Evolutionary conservation across 2,797 vertebrate genomes (phyloP).

Genomic region (Poecilia picta): DNA sequence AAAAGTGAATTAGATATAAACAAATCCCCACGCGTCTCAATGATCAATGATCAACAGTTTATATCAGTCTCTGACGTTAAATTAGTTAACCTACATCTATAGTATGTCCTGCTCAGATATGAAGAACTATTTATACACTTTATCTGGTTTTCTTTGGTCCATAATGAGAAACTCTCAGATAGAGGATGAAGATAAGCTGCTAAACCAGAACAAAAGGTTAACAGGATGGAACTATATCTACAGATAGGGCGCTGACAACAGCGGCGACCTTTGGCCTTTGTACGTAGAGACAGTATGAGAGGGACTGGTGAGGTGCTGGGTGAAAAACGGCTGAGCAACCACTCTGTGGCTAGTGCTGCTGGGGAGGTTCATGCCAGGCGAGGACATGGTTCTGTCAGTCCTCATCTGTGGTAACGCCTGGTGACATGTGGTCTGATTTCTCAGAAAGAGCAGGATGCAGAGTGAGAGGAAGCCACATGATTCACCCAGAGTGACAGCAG

Average conservation of each 20-base stretch:
- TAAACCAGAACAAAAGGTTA: conserved; percentile 19
- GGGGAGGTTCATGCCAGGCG: not conserved
- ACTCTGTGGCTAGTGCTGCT: conserved; percentile 32
- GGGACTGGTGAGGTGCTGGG: conserved; percentile 5
- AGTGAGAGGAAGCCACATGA: conserved; percentile 40
- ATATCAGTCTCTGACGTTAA: not conserved
- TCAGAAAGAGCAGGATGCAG: conserved; percentile 35
- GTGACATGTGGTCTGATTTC: conserved; percentile 37
- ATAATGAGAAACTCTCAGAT: not conserved
- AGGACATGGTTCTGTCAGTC: conserved; percentile 37
- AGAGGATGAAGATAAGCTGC: conserved; percentile 35
- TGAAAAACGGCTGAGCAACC: conserved; percentile 27
- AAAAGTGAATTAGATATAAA: not conserved
- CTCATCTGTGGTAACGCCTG: conserved; percentile 30
- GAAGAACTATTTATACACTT: not conserved
- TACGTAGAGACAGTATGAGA: conserved; percentile 14
- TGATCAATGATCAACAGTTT: not conserved
- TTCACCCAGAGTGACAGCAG: conserved; percentile 34
- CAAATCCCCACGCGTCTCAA: not conserved
- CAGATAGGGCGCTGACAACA: conserved; percentile 37
- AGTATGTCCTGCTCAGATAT: not conserved
- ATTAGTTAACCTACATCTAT: not conserved
- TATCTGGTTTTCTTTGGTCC: not conserved
- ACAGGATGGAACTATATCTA: conserved; percentile 45
- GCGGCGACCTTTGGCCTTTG: conserved; percentile 19